Percentiles rank a stretch among this genome's conserved stretches.
phyloP scores from a whole-genome alignment of 2,797 vertebrate genomes.

The Hemibagrus guttatus region DNA sequence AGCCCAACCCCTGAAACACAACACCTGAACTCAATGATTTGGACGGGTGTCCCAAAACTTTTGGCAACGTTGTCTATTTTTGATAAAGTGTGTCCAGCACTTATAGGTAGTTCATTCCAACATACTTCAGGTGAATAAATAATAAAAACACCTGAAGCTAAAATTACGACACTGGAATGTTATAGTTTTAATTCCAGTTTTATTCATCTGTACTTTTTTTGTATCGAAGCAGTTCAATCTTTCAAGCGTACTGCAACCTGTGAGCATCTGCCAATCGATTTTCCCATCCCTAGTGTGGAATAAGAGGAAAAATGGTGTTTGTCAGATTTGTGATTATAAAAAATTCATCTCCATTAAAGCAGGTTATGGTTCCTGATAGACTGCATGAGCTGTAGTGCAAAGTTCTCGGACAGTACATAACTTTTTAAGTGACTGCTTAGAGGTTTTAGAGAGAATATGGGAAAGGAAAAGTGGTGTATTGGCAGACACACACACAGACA shows the following conservation, averaged over 20 bases:
- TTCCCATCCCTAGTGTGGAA: neutral
- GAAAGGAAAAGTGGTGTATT: neutral
- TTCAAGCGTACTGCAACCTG: neutral
- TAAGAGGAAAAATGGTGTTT: slow-evolving; percentile 7
- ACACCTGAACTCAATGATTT: no score
- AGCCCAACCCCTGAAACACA: no score
- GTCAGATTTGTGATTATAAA: slow-evolving; percentile 16
- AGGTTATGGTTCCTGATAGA: neutral
- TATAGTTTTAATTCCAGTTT: no score
- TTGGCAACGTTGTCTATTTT: no score
- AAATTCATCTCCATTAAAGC: slow-evolving; percentile 21
- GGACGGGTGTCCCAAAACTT: no score
- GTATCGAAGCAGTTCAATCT: neutral
- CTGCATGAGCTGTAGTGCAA: neutral
- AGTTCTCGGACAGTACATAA: neutral
- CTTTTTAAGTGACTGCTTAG: slow-evolving; percentile 2
- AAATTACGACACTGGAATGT: no score
- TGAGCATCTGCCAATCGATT: neutral
- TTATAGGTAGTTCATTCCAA: neutral
- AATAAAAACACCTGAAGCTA: no score
- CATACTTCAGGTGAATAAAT: no score
- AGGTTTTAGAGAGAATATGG: neutral
- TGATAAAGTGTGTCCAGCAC: neutral
- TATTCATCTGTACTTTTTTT: no score
- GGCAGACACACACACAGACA: neutral